These are phyloP conservation scores for Meles meles DNA, from an alignment of 2,113 vertebrate genomes.

Conservation along the genomic window DNA sequence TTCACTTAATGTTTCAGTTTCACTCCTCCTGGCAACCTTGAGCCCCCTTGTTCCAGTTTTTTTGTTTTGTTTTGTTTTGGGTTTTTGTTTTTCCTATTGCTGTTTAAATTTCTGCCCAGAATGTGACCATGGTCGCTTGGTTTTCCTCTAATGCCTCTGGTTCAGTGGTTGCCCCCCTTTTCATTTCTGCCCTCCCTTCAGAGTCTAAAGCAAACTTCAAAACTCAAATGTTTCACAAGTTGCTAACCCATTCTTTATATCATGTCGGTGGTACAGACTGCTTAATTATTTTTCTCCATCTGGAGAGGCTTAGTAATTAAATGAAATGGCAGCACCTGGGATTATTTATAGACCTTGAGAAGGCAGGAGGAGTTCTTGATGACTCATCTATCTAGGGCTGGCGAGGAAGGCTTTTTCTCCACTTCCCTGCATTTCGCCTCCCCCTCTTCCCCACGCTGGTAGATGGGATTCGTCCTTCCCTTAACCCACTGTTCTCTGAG, in stretches of 20 bases:
- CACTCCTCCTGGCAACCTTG: not conserved
- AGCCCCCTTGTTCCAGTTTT: not conserved
- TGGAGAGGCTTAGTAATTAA: constrained; percentile 73
- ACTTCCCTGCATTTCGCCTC: not conserved
- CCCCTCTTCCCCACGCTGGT: not conserved
- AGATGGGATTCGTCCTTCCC: not conserved
- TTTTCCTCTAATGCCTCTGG: not conserved
- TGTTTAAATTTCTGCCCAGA: not conserved
- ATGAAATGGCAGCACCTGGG: constrained; percentile 73
- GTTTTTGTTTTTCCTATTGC: not conserved
- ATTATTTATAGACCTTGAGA: constrained; percentile 65
- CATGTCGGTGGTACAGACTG: constrained; percentile 45
- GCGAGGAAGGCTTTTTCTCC: not conserved
- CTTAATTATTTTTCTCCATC: constrained; percentile 76
- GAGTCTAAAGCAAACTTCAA: constrained; percentile 33
- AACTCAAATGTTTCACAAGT: constrained; percentile 32
- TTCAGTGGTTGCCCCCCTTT: not conserved
- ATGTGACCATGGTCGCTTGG: not conserved
- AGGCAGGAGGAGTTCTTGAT: constrained; percentile 58
- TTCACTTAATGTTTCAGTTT: not conserved
- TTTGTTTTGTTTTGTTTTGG: not conserved
- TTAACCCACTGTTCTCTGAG: not conserved
- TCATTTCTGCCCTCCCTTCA: constrained; percentile 25
- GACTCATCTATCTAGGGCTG: constrained; percentile 52
- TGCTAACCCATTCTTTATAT: constrained; percentile 62